Evolutionary conservation across 2,888 invertebrate genomes (phyloP), one percentile per base, ranked within the genome.

Genomic region (Ariolimax columbianus): DNA sequence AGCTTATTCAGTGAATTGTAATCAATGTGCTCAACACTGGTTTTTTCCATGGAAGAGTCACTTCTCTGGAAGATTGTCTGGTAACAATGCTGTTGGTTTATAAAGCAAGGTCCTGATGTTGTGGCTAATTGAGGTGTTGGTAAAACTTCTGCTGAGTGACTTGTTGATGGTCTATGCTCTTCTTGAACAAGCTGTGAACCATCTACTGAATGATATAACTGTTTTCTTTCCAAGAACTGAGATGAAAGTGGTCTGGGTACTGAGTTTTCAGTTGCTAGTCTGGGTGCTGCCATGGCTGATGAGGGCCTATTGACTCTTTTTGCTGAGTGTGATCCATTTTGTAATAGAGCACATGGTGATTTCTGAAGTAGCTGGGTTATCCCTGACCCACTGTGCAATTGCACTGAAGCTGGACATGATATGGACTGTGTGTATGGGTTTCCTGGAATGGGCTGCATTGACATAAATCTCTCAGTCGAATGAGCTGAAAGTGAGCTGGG

Each of bases 401-500:
- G 55, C 55, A 38, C 36, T 59, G 36, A 36, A 9, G 77, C 36
- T 36, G 77, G 77, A 75, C 47, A 75, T 55, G 55, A 55, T 6
- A 55, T 55, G 43, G 73, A 47, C 47, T 75, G 47, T 23, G 47
- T 19, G 47, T 30, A 75, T 47, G 14, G 0, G 30, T 77, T 59
- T 77, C 59, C 30, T 26, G 36, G n/a, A 36, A 59, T 59, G 33
- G 59, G 59, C 23, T 55, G 55, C 1, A 36, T 36, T 77, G 55
- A 77, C n/a, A 30, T 30, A n/a, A n/a, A 47, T 77, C 38, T 55
- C 23, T 77, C 36, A 36, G 33, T 19, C 19, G 77, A 77, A 11
- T 77, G 77, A 59, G 59, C 36, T 33, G 77, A 77, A 77, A 36
- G 38, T 77, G 59, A 14, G 30, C 33, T 77, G 26, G 19, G 36